Base-by-base conservation (phyloP, 2,888 invertebrate genomes). In the Apotomis betuletana region DNA sequence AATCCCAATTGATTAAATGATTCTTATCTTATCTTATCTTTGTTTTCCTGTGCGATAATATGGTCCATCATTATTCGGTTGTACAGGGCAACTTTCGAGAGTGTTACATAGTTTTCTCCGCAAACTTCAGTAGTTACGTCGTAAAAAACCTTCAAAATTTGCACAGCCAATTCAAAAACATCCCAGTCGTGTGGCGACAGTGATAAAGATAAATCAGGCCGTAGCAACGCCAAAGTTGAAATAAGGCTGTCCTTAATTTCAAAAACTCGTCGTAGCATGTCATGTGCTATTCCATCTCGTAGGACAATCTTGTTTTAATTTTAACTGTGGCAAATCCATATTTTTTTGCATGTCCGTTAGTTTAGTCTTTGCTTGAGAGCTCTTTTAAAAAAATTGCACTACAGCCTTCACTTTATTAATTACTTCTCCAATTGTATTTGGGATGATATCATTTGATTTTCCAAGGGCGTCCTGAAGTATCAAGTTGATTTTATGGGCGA, bases 71-170 rank as follows among this genome's bases (percentile, higher is more conserved):
- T 59, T 41, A n/a, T 13, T 5, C 41, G 5, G 6, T 60, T 46
- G 46, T 60, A 41, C 46, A 46, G 15, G 46, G 60, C 15, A 13
- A 44, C 60, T 44, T 60, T 60, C 8, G 46, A 60, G 3, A 60
- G 46, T 5, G 60, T 60, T 3, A 60, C 60, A 15, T 60, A 46
- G 15, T 46, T 46, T 9, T 60, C 46, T n/a, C 44, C 60, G 15
- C 60, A 46, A 9, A 46, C 13, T 15, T 60, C 60, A 10, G 41
- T 60, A 3, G 46, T 60, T 9, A 60, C 46, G 10, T 60, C 60
- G 10, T 60, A 60, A 46, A 60, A 60, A 3, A 13, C 44, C n/a
- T 60, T 44, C 3, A 60, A 13, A 15, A 60, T 60, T 5, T 44
- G 59, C 15, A 60, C 44, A 8, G 15, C 46, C 9, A 1, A 10